Conservation (phyloP, 2,113 vertebrate species). For the Hystrix cristata region DNA sequence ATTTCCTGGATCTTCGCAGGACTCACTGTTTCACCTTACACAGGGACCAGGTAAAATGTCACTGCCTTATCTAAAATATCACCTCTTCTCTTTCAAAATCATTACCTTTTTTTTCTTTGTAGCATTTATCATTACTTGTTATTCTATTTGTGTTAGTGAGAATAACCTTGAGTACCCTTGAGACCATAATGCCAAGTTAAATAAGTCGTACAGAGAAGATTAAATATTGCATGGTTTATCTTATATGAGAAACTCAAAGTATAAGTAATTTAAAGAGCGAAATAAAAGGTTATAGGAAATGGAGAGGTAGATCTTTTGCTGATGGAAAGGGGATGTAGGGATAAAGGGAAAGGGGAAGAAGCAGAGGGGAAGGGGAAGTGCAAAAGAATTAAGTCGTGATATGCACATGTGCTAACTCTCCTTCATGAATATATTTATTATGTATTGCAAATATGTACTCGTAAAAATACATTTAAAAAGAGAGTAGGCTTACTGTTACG, state of each 20-base stretch:
- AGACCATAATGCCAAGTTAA: background rate
- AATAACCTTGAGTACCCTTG: background rate
- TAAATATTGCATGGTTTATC: background rate
- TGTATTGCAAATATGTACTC: background rate
- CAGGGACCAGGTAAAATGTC: conserved; percentile 25
- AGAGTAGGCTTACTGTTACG: background rate
- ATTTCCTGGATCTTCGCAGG: background rate
- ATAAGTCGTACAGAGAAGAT: background rate
- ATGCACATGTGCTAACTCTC: background rate
- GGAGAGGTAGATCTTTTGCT: background rate
- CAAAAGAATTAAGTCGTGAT: background rate
- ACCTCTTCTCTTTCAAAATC: background rate
- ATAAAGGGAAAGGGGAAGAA: background rate
- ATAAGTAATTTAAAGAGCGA: background rate
- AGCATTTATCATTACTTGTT: background rate
- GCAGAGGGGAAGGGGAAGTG: background rate
- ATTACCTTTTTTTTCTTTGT: conserved; percentile 18
- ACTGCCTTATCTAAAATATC: background rate
- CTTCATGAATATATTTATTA: background rate
- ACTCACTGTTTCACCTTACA: background rate
- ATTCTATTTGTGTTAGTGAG: background rate
- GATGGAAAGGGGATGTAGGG: background rate
- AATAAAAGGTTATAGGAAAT: background rate
- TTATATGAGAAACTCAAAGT: background rate
- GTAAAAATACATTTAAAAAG: background rate